Conservation (phyloP, 2,888 invertebrate genomes). For the Argyra leucocephala region DNA sequence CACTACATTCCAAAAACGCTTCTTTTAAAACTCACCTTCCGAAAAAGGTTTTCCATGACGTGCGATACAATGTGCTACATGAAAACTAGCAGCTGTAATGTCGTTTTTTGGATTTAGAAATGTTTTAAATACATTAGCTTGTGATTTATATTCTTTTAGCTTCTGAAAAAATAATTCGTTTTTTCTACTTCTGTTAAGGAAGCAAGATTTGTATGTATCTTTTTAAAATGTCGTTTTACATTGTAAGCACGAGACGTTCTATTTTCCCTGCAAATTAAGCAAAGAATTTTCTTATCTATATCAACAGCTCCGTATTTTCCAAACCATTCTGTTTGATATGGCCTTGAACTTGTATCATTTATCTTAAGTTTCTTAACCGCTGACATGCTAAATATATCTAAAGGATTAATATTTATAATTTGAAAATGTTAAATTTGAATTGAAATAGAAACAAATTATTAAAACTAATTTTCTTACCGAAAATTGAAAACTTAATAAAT, state of each 20-base stretch:
- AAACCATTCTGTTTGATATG: too few relatives aligned
- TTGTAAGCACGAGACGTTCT: neutral
- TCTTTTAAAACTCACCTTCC: constrained; percentile 9
- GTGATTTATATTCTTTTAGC: neutral
- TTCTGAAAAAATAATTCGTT: neutral
- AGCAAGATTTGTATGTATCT: too few relatives aligned
- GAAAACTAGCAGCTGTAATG: constrained; percentile 10
- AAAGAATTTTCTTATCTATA: neutral
- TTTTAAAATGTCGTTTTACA: too few relatives aligned
- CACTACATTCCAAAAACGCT: too few relatives aligned
- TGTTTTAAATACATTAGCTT: neutral
- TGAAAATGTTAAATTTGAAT: too few relatives aligned
- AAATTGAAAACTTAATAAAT: too few relatives aligned
- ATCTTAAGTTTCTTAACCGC: too few relatives aligned
- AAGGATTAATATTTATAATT: too few relatives aligned
- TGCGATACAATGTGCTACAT: constrained; percentile 8
- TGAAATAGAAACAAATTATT: too few relatives aligned
- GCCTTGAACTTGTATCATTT: too few relatives aligned
- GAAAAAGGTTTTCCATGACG: constrained; percentile 11
- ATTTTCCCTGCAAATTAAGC: neutral
- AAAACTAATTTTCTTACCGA: too few relatives aligned
- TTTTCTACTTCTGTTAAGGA: neutral
- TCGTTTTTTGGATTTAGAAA: neutral
- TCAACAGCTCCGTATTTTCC: constrained; percentile 1
- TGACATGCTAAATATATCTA: too few relatives aligned